These are phyloP conservation scores for Spialia ferax DNA, from an alignment of 2,888 invertebrate species.

Conservation along the genomic window DNA sequence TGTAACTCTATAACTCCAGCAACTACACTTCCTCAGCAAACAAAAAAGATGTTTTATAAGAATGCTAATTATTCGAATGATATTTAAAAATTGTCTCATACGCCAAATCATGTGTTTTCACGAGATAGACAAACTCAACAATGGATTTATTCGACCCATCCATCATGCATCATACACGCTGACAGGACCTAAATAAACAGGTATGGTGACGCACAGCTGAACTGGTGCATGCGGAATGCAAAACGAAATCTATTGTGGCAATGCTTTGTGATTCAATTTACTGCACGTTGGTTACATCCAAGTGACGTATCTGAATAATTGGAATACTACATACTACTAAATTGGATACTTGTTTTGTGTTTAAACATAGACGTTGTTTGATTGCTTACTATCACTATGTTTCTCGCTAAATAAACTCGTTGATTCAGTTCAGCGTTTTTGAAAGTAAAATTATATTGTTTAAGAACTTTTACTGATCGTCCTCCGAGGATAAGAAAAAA, in stretches of 20 bases:
- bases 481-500: too few species aligned
- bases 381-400: not conserved
- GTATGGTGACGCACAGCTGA: slow-evolving; percentile 3
- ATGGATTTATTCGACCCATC: not conserved
- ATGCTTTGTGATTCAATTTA: slow-evolving; percentile 33
- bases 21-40: too few species aligned
- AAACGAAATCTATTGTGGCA: slow-evolving; percentile 15
- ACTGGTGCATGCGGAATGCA: slow-evolving; percentile 9
- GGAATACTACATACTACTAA: too few species aligned
- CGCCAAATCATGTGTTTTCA: too few species aligned
- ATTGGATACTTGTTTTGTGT: not conserved
- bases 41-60: too few species aligned
- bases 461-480: too few species aligned
- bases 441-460: not conserved
- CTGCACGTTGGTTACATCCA: slow-evolving; percentile 12
- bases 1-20: too few species aligned
- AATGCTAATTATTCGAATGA: too few species aligned
- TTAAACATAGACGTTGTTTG: not conserved
- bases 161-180: not conserved
- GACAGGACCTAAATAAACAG: slow-evolving; percentile 7
- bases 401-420: not conserved
- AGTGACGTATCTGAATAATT: not conserved
- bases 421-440: not conserved
- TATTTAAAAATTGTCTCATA: too few species aligned
- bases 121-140: not conserved